Evolutionary conservation across 2,888 invertebrate genomes (phyloP), one percentile per base, ranked within the genome.

Genomic region (Phyto melanocephala): DNA sequence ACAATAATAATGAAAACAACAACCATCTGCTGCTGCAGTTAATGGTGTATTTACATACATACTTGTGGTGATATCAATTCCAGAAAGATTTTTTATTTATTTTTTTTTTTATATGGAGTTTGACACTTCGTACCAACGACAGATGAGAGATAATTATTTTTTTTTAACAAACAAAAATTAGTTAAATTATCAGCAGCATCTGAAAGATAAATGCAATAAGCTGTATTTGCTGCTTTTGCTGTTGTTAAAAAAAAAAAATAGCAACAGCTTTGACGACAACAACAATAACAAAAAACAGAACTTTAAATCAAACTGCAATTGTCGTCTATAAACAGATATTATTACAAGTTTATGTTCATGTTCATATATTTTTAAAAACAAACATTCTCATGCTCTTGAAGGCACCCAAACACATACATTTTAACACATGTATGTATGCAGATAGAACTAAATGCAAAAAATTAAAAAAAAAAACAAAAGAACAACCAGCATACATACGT

Each of bases 221-320:
- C 68, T 77, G 62, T n/a, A n/a, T n/a, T 56, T 81, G 63, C 45
- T 52, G 17, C 33, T 50, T 35, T 78, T 78, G 78, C 79, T 71
- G 75, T 81, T 75, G 60, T 47, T n/a, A n/a, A n/a, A n/a, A n/a
- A n/a, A n/a, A n/a, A n/a, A n/a, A n/a, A 82, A 65, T 65, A 81
- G 65, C 76, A 72, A 62, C 76, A 67, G 71, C 76, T 81, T 60
- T 52, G 37, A 28, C 60, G 62, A 52, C 74, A 35, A 63, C 75
- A 47, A 45, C 35, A 77, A 54, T 15, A 22, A 33, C 40, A 60
- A 50, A n/a, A 24, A 76, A 58, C 42, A n/a, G n/a, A 71, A 67
- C 67, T 77, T 81, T 71, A 67, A 81, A 81, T 81, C 60, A 71
- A 77, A 67, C 72, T 81, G 81, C 70, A 81, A 80, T 77, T 81